Percentiles rank a stretch among this genome's conserved stretches.
Conservation (phyloP, 1,140 invertebrate species). For the Lasioglossum albipes region DNA sequence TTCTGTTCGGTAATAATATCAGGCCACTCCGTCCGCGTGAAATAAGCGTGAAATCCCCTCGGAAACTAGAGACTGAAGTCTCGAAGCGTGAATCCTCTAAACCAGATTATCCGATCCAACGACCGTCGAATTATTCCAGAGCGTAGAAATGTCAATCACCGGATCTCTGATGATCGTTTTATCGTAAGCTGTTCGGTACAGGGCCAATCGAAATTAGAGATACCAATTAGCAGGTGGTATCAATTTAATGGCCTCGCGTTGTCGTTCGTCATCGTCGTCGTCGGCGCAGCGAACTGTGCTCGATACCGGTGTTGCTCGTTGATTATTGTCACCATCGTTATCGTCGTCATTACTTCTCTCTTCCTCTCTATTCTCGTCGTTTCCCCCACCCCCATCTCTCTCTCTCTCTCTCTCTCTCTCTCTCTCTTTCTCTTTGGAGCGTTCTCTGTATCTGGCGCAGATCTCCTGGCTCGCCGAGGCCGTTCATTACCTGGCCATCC, state of each 20-base stretch:
- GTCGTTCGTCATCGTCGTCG: slow-evolving; percentile 59
- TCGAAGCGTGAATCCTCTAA: not conserved
- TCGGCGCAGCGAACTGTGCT: slow-evolving; percentile 36
- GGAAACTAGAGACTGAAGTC: not conserved
- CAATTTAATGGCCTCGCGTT: slow-evolving; percentile 55
- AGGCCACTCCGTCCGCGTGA: too few species aligned
- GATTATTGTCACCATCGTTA: slow-evolving; percentile 62
- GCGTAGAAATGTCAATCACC: not conserved
- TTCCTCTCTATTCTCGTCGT: not conserved
- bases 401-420: too few species aligned
- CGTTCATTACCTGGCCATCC: slow-evolving; percentile 38
- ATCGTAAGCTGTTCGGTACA: slow-evolving; percentile 27
- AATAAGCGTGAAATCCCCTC: too few species aligned
- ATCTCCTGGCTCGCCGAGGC: not conserved
- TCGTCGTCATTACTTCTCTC: slow-evolving; percentile 59
- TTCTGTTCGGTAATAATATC: too few species aligned
- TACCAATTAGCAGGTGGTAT: slow-evolving; percentile 64
- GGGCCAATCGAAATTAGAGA: slow-evolving; percentile 55
- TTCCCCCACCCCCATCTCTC: not conserved
- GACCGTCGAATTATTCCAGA: slow-evolving; percentile 20
- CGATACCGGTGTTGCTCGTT: slow-evolving; percentile 53
- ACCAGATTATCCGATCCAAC: slow-evolving; percentile 16
- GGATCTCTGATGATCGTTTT: slow-evolving; percentile 35
- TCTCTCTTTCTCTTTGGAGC: not conserved
- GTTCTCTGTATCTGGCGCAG: not conserved